A percentile compares a stretch with the other conserved stretches of the same genome.
Conservation (phyloP, 2,888 invertebrate genomes). For the Hydriomena furcata region DNA sequence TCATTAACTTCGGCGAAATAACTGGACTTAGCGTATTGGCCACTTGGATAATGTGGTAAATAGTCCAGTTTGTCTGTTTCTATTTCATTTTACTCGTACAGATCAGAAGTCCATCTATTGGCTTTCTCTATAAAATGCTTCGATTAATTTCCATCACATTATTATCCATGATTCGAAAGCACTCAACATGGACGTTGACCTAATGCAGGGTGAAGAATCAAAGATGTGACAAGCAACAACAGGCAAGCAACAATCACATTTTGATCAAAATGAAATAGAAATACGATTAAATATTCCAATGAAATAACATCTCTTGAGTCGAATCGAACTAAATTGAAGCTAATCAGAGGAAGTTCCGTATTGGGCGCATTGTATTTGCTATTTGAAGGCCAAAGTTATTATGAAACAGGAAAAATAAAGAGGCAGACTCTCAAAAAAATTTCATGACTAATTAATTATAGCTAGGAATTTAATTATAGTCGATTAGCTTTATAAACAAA, state of each 20-base stretch:
- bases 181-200: too few relatives aligned
- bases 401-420: slow-evolving; percentile 4
- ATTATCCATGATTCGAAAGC: too few relatives aligned
- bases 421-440: slow-evolving; percentile 6
- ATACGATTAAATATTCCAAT: neutral
- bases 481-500: neutral
- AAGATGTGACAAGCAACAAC: too few relatives aligned
- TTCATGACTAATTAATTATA: neutral
- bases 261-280: too few relatives aligned
- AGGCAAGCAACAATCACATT: too few relatives aligned
- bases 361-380: slow-evolving; percentile 11
- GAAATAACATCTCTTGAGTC: slow-evolving; percentile 1
- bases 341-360: slow-evolving; percentile 22
- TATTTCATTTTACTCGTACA: too few relatives aligned
- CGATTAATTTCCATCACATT: too few relatives aligned
- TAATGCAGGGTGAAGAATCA: too few relatives aligned
- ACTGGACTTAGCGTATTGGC: slow-evolving; percentile 8
- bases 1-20: slow-evolving; percentile 1
- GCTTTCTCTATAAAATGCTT: too few relatives aligned
- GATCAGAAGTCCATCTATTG: too few relatives aligned
- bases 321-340: slow-evolving; percentile 9
- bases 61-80: neutral
- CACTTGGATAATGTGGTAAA: neutral
- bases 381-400: slow-evolving; percentile 15
- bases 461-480: neutral